Conservation (phyloP, 2,113 vertebrate species). For the Protomyctophum bolini region DNA sequence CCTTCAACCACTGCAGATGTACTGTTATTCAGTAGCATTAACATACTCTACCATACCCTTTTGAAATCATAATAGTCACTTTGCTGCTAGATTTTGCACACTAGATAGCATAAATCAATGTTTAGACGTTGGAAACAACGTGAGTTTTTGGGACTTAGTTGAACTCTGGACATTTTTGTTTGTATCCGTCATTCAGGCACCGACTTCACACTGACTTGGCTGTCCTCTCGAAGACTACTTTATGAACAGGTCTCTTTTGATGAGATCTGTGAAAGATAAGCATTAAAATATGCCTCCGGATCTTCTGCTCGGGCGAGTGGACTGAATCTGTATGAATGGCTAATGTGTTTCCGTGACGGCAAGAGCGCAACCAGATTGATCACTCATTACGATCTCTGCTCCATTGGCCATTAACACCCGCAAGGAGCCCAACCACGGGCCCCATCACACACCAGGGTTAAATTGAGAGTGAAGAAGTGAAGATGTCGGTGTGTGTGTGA, state of each 20-base stretch:
- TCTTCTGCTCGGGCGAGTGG: constrained; percentile 76
- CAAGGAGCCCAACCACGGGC: constrained; percentile 68
- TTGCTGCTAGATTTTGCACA: constrained; percentile 41
- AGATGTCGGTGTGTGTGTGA: constrained; percentile 32
- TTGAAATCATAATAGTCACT: constrained; percentile 39
- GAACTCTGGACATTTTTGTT: constrained; percentile 27
- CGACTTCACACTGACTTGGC: constrained; percentile 51
- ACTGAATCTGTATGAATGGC: constrained; percentile 78
- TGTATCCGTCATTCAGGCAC: constrained; percentile 37
- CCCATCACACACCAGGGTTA: constrained; percentile 71
- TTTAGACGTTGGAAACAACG: constrained; percentile 33
- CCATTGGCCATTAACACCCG: constrained; percentile 77
- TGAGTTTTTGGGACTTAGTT: constrained; percentile 20
- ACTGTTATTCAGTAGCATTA: too few relatives aligned
- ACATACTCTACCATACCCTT: background rate
- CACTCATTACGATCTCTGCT: constrained; percentile 77
- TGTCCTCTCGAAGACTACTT: constrained; percentile 64
- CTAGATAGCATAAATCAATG: constrained; percentile 22
- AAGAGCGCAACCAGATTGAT: constrained; percentile 72
- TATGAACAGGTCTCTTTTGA: constrained; percentile 56
- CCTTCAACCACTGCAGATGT: too few relatives aligned
- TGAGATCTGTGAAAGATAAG: constrained; percentile 74
- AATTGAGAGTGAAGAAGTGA: constrained; percentile 77
- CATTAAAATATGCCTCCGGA: constrained; percentile 76
- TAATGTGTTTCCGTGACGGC: constrained; percentile 73